Conservation (phyloP, 2,113 vertebrate genomes). For the Daboia siamensis region DNA sequence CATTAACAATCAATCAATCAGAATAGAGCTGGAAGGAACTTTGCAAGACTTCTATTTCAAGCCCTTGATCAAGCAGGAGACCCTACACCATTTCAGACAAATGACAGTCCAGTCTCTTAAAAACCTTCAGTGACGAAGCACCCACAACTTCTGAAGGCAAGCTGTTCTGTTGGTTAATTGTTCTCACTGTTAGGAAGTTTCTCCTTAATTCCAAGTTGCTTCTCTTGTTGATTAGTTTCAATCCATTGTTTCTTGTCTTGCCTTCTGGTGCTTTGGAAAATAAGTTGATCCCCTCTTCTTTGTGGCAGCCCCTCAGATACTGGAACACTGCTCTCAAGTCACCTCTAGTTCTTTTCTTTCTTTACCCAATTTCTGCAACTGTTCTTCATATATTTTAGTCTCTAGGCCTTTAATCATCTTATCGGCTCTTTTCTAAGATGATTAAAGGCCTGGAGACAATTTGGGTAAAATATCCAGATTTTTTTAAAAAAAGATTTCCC, state of each 20-base stretch:
- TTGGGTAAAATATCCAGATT: not conserved
- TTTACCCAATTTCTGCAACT: not conserved
- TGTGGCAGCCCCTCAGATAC: not conserved
- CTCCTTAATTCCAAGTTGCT: not conserved
- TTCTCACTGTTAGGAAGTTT: not conserved
- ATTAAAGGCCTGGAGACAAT: not conserved
- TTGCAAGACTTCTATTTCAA: not conserved
- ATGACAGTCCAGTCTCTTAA: not conserved
- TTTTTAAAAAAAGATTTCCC: not conserved
- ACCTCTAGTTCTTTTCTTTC: not conserved
- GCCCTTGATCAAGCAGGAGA: not conserved
- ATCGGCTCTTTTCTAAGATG: not conserved
- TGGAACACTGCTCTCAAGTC: not conserved
- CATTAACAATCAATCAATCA: not conserved
- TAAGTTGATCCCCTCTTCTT: not conserved
- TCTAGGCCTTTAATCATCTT: not conserved
- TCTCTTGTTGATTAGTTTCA: not conserved
- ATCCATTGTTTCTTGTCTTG: not conserved
- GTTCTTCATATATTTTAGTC: not conserved
- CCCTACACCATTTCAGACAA: not conserved
- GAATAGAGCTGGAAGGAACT: not conserved
- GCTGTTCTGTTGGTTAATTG: not conserved
- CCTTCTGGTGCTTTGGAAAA: not conserved
- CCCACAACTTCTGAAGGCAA: not conserved
- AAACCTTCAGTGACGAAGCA: not conserved